Percentiles rank a stretch among this genome's conserved stretches.
phyloP scores from a whole-genome alignment of 2,888 invertebrate species.

The Amphipyra tragopoginis region DNA sequence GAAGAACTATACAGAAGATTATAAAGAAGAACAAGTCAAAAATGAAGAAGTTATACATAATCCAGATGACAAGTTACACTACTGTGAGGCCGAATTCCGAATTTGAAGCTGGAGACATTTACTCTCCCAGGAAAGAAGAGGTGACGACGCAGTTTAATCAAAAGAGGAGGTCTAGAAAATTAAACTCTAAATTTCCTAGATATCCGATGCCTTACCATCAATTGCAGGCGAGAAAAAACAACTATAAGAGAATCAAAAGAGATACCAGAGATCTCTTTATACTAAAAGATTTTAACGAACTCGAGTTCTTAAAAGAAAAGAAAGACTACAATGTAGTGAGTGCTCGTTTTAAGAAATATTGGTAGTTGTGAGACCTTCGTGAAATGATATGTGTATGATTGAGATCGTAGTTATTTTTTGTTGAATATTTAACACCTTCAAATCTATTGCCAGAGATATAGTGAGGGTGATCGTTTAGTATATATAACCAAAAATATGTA shows the following conservation, averaged over 20 bases:
- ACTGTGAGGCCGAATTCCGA: slow-evolving; percentile 58
- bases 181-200: slow-evolving; percentile 65
- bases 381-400: too few relatives aligned
- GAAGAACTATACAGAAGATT: slow-evolving; percentile 82
- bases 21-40: slow-evolving; percentile 77
- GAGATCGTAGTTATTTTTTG: slow-evolving; percentile 1
- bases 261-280: slow-evolving; percentile 69
- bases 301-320: slow-evolving; percentile 72
- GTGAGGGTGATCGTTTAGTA: not conserved
- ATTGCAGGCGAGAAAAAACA: slow-evolving; percentile 62
- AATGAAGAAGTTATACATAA: slow-evolving; percentile 70
- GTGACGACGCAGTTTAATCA: slow-evolving; percentile 66
- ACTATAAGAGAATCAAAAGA: slow-evolving; percentile 66
- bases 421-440: not conserved
- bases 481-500: too few relatives aligned
- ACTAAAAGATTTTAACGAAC: slow-evolving; percentile 79
- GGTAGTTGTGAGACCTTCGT: slow-evolving; percentile 57
- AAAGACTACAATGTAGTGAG: slow-evolving; percentile 71
- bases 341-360: slow-evolving; percentile 75
- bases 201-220: slow-evolving; percentile 79
- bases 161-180: slow-evolving; percentile 69
- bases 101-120: slow-evolving; percentile 60
- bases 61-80: slow-evolving; percentile 56
- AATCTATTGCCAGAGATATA: not conserved
- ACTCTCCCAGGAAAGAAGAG: slow-evolving; percentile 58